Evolutionary conservation across 2,113 vertebrate genomes (phyloP), one percentile per base, ranked within the genome.

Genomic region (Camelus bactrianus): DNA sequence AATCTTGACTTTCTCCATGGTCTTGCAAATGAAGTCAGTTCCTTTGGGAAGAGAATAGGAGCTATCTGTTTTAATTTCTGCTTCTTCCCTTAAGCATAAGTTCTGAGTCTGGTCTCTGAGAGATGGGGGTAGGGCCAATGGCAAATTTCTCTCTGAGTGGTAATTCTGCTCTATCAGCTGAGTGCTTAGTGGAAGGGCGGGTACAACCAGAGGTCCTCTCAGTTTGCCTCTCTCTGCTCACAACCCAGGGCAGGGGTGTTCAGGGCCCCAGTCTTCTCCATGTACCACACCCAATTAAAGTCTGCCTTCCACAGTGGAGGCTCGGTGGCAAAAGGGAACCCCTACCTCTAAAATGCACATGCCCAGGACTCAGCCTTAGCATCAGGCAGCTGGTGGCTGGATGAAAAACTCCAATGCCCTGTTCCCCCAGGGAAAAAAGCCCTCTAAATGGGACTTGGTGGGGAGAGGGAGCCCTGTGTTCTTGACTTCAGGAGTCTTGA

Each of bases 1-100:
- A 64, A 26, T 26, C 32, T 84, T 92, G 79, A 84, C 46, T 80
- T 93, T 79, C 24, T 79, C 12, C 52, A n/a, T 72, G 54, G 54
- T 72, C 52, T 88, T 88, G 42, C 54, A 93, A 80, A 81, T 93
- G 54, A 80, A 72, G 54, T 52, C 42, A 75, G 38, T 82, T 81
- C 30, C 22, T 92, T 82, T 82, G 65, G 42, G 77, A 50, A 82
- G 54, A 82, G 64, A 35, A 60, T 58, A 70, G 42, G 50, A 69
- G 73, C 84, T 56, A 4, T 93, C 28, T 26, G 58, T 86, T 77
- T 93, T 87, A 80, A 50, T 32, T 42, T 93, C 52, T 72, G 46
- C 42, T 88, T 58, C 70, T 84, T 86, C 30, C 35, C 58, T 93
- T 26, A 42, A 26, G 48, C 48, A 56, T 14, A 84, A 84, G 24